Evolutionary conservation across 2,797 vertebrate species (phyloP), one percentile per base, ranked within the genome.

Genomic region (Hypotaenidia okinawae): DNA sequence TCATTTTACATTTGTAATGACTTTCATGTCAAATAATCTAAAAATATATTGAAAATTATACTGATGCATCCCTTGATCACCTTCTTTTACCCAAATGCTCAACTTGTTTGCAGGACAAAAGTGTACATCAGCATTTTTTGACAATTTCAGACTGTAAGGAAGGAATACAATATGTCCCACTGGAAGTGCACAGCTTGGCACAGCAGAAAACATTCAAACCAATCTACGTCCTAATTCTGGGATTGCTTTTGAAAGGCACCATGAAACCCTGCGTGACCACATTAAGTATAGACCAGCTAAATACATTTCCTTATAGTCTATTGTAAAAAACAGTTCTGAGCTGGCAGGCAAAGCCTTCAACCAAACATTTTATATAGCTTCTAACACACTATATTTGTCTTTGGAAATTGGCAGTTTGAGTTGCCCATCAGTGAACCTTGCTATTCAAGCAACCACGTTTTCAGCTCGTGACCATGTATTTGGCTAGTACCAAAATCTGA

Each of bases 381-480:
- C 89, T 96, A 77, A 90, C 61, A 83, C 18, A 68, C 78, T 92
- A 55, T 91, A 91, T 93, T 95, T 94, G 45, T 94, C 92, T 90
- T 95, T 74, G 70, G 73, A 96, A 95, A 94, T 39, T 74, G 74
- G 75, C 87, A 95, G 84, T 88, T 96, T 94, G 79, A 2, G 3
- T 5, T 75, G 77, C 93, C 73, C 87, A 91, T 68, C 69, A 86
- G 76, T 45, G 77, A 96, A 92, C 57, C 62, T 90, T 87, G 52
- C 30, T 89, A 90, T 95, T 96, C 93, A 89, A 94, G 55, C 30
- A 93, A 92, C 91, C 87, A 75, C 78, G 90, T 90, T 93, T 95
- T 84, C 78, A 87, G 62, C 45, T 95, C 10, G 3, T 83, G 90
- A 84, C 69, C 87, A 70, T 57, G 32, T 24, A 63, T 74, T 92